Conservation (phyloP, 2,888 invertebrate species). For the Heliconius cydno region DNA sequence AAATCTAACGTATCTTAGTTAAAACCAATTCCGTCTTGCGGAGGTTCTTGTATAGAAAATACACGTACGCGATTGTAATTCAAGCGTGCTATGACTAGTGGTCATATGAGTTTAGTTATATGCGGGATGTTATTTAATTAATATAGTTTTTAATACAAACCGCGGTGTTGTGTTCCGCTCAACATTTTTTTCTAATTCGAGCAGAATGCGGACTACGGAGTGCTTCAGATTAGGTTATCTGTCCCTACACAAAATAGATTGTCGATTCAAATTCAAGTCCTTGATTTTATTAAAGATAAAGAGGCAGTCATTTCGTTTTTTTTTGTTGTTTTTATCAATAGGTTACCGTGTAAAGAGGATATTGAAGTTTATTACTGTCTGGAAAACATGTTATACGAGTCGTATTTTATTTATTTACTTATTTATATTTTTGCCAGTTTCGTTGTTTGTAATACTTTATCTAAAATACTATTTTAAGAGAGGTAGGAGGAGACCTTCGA, state of each 20-base stretch:
- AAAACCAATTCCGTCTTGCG: not conserved
- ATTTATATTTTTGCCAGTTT: not conserved
- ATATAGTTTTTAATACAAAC: not conserved
- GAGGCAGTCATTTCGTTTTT: not conserved
- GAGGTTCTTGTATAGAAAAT: slow-evolving; percentile 7
- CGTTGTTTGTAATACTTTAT: not conserved
- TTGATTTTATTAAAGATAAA: not conserved
- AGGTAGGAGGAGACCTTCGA: too few relatives aligned
- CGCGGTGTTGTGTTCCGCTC: not conserved
- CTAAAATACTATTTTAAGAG: too few relatives aligned
- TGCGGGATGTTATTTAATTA: not conserved
- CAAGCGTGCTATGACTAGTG: slow-evolving; percentile 29
- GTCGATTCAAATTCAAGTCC: too few relatives aligned
- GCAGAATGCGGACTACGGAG: not conserved
- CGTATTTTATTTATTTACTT: not conserved
- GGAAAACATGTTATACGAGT: not conserved
- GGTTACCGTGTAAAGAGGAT: not conserved
- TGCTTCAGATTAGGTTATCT: not conserved
- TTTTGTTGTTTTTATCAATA: not conserved
- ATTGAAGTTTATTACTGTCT: not conserved
- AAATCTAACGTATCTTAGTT: slow-evolving; percentile 4
- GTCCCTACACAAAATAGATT: not conserved
- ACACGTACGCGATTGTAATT: slow-evolving; percentile 35
- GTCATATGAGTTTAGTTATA: not conserved
- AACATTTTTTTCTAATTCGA: too few relatives aligned